Base-by-base conservation (phyloP, 1,140 invertebrate genomes). In the Aphidius gifuensis region DNA sequence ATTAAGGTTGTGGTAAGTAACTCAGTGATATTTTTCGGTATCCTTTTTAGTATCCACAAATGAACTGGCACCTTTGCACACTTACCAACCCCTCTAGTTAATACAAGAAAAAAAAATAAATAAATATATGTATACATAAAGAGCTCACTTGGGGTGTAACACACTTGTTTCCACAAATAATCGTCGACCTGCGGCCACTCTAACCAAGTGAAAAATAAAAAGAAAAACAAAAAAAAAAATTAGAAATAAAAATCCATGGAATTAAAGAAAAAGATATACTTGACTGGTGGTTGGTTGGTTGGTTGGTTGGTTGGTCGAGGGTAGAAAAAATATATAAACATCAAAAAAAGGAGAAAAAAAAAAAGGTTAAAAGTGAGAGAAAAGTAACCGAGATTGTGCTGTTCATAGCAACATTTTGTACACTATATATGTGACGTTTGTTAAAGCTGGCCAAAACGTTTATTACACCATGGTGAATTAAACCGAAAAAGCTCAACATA, bases 391-490 rank as follows among this genome's bases (percentile, higher is more conserved):
- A 55, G 53, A 55, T 55, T 55, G 40, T 49, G 16, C 47, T n/a
- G 11, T 53, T 60, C 50, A 42, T 45, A 4, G 21, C 43, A 21
- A 46, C n/a, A 23, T 43, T 51, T 51, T 16, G 16, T 16, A 16
- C 16, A 16, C 16, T 16, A 16, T 16, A 16, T 16, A 16, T 16
- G 16, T 16, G 16, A 16, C 16, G 16, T 16, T 16, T 38, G 32
- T 11, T 53, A 38, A 38, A 38, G 59, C 44, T 42, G 53, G 59
- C 16, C 45, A 32, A 42, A 49, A 3, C 40, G 54, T 62, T 62
- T 62, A 61, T 61, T 61, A 62, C 61, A 54, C 55, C 54, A 49
- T 47, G 61, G 47, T 57, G 46, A 62, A 62, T 62, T 62, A 62
- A 62, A 16, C 49, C 54, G 47, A 46, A 54, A 57, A 62, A 62